These are phyloP conservation scores for Andricus grossulariae DNA, from an alignment of 1,140 invertebrate species.

Conservation along the genomic window DNA sequence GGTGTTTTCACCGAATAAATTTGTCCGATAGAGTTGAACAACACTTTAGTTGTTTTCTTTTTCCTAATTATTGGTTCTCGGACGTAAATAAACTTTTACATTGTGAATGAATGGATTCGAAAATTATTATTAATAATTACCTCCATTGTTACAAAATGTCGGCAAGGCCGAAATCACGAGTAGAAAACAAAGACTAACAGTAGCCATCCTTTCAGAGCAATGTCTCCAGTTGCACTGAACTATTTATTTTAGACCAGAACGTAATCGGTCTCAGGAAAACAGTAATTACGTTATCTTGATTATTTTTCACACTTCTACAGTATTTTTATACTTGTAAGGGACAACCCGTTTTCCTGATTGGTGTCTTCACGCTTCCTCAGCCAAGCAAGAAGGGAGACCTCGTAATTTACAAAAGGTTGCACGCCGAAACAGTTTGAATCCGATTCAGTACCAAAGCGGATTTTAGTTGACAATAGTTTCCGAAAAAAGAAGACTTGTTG, in stretches of 20 bases:
- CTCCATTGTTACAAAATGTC: slow-evolving; percentile 44
- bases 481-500: neutral
- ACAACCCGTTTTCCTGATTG: slow-evolving; percentile 32
- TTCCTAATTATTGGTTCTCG: too few relatives aligned
- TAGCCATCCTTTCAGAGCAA: slow-evolving; percentile 54
- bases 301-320: neutral
- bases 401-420: neutral
- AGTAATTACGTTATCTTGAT: slow-evolving; percentile 36
- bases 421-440: neutral
- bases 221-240: slow-evolving; percentile 44
- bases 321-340: slow-evolving; percentile 25
- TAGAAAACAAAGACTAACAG: slow-evolving; percentile 38
- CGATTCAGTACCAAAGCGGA: neutral
- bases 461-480: neutral
- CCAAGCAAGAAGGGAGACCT: slow-evolving; percentile 58
- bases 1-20: too few relatives aligned
- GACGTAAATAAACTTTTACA: too few relatives aligned
- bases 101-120: too few relatives aligned
- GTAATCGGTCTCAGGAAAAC: slow-evolving; percentile 27
- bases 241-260: neutral
- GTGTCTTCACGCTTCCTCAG: slow-evolving; percentile 57
- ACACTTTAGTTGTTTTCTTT: too few relatives aligned
- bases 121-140: slow-evolving; percentile 39
- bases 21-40: too few relatives aligned
- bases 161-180: slow-evolving; percentile 21